Percentiles rank a stretch among this genome's conserved stretches.
Evolutionary conservation across 2,797 vertebrate genomes (phyloP).

Genomic region (Pelobates cultripes): DNA sequence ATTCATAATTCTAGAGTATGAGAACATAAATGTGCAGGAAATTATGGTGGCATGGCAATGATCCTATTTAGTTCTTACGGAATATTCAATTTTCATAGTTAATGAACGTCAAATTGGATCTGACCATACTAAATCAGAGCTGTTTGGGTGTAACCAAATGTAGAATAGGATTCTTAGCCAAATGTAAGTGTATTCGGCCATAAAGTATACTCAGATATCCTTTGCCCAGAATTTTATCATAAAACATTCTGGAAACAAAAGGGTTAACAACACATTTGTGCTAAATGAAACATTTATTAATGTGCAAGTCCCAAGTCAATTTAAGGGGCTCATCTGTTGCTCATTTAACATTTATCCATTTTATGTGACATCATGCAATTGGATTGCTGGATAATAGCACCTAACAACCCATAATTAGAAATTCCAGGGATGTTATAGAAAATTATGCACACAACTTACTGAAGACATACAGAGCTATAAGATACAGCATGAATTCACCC

Average conservation of each 20-base stretch:
- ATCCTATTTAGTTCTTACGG: background rate
- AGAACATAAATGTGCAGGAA: background rate
- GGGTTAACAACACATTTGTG: background rate
- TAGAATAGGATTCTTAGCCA: background rate
- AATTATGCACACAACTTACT: background rate
- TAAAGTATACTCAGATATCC: background rate
- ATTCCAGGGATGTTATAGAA: background rate
- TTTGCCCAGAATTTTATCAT: background rate
- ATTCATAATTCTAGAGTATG: too few species aligned
- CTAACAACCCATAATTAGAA: constrained; percentile 1
- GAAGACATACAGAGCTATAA: too few species aligned
- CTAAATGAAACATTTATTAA: background rate
- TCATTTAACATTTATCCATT: constrained; percentile 5
- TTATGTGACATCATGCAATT: constrained; percentile 23
- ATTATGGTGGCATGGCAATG: background rate
- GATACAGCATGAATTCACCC: too few species aligned
- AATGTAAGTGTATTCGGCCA: background rate
- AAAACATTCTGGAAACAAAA: background rate
- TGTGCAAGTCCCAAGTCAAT: background rate
- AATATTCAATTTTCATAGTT: constrained; percentile 2
- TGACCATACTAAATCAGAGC: background rate
- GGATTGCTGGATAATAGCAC: constrained; percentile 14
- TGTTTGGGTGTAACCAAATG: constrained; percentile 32
- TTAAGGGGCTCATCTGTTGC: constrained; percentile 14
- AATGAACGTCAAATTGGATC: background rate